phyloP scores from a whole-genome alignment of 2,888 invertebrate species.

The Drosophila multiciliata region DNA sequence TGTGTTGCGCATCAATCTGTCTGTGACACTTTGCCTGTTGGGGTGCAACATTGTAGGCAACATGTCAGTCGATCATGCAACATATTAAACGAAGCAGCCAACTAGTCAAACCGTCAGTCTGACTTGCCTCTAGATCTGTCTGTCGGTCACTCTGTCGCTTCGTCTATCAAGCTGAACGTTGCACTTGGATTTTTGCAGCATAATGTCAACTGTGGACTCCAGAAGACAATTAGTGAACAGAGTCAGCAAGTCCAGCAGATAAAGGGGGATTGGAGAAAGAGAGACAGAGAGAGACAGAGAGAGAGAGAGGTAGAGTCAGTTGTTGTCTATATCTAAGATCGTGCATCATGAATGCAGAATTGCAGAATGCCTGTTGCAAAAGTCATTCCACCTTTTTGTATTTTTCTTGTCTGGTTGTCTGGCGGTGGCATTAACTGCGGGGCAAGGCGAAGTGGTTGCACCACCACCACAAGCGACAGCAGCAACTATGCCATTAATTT shows the following conservation, averaged over 20 bases:
- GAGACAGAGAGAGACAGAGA: background rate
- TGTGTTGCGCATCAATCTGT: slow-evolving; percentile 65
- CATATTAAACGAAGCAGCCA: slow-evolving; percentile 61
- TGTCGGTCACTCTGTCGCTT: background rate
- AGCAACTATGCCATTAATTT: slow-evolving; percentile 68
- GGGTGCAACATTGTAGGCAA: slow-evolving; percentile 69
- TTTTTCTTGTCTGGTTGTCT: slow-evolving; percentile 28
- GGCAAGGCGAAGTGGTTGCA: background rate
- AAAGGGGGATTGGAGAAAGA: background rate
- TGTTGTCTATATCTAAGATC: slow-evolving; percentile 55
- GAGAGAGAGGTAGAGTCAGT: slow-evolving; percentile 7
- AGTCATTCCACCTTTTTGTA: slow-evolving; percentile 62
- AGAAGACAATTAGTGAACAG: slow-evolving; percentile 56
- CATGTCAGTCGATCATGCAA: slow-evolving; percentile 47
- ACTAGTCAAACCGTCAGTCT: slow-evolving; percentile 27
- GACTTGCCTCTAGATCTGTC: background rate
- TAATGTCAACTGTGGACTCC: slow-evolving; percentile 42
- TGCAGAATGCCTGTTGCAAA: slow-evolving; percentile 32
- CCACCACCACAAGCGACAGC: slow-evolving; percentile 29
- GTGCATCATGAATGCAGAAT: slow-evolving; percentile 44
- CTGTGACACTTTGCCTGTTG: slow-evolving; percentile 53
- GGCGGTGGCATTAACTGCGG: background rate
- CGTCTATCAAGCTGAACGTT: background rate
- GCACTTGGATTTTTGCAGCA: slow-evolving; percentile 9
- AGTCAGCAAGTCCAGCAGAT: slow-evolving; percentile 27